A percentile compares a stretch with the other conserved stretches of the same genome.
Conservation (phyloP, 1,140 invertebrate genomes). For the Drosophila arawakana region DNA sequence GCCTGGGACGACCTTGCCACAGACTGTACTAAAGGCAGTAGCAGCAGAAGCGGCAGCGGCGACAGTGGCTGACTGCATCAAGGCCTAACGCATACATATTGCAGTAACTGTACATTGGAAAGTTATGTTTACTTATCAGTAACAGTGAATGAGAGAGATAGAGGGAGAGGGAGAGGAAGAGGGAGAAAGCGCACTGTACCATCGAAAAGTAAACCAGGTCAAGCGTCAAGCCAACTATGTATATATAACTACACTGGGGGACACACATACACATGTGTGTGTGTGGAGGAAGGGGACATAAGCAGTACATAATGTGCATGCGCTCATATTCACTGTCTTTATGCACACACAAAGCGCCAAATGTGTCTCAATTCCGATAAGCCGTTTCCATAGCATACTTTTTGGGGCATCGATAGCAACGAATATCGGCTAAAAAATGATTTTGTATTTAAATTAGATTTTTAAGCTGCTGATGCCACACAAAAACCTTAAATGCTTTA, state of each 20-base stretch:
- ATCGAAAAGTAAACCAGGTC: conserved; percentile 73
- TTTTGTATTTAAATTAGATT: conserved; percentile 42
- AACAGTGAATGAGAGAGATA: neutral
- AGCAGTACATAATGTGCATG: conserved; percentile 10
- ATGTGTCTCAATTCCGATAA: conserved; percentile 22
- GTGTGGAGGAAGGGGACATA: neutral
- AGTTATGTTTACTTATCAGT: conserved; percentile 66
- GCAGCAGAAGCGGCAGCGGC: conserved; percentile 27
- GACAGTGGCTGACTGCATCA: conserved; percentile 33
- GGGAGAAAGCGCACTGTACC: conserved; percentile 27
- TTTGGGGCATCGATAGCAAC: conserved; percentile 20
- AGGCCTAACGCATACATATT: conserved; percentile 63
- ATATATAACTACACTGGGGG: conserved; percentile 5
- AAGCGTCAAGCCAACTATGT: conserved; percentile 61
- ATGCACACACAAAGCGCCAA: conserved; percentile 11
- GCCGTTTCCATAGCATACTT: conserved; percentile 24
- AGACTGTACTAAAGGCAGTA: conserved; percentile 65
- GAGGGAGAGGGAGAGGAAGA: neutral
- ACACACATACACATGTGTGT: conserved; percentile 9
- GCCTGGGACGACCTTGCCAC: conserved; percentile 66
- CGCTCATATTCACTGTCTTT: neutral
- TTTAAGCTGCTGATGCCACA: conserved; percentile 11
- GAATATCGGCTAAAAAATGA: conserved; percentile 2
- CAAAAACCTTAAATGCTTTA: conserved; percentile 27
- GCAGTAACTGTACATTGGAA: conserved; percentile 74